Evolutionary conservation across 2,888 invertebrate genomes (phyloP), one percentile per base, ranked within the genome.

Genomic region (Drosophila birchii): DNA sequence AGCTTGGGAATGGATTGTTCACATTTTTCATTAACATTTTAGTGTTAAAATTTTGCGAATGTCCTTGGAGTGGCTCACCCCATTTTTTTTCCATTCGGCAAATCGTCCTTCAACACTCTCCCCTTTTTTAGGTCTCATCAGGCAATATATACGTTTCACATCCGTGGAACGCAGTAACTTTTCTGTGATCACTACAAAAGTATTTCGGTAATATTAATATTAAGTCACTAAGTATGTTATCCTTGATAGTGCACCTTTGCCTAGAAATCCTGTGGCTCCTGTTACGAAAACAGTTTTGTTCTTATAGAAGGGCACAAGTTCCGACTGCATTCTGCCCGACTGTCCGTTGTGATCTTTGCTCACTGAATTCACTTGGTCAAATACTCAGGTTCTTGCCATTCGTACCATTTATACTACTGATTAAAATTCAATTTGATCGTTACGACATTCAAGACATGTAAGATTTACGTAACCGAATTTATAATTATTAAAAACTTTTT

Each of bases 251-350:
- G 12, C 34, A 70, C 69, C 69, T 69, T 69, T 69, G 38, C 69
- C 69, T 6, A 70, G 14, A 11, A 69, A 58, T 69, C 69, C 69
- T n/a, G 70, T 70, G 29, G 70, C 69, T 18, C 69, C 69, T 3
- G 69, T 69, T 45, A 69, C 26, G 12, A 69, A 45, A 0, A 69
- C n/a, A 3, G 38, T 58, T 26, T 69, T 69, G 16, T 57, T 34
- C 39, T 53, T 58, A 14, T 70, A 70, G 18, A 70, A 70, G 11
- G 44, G 18, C 12, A 58, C 39, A 34, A 70, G 43, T 53, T 58
- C 70, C n/a, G 51, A 45, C 14, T 43, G 12, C 69, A 69, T 69
- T 49, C 20, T 67, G 53, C 8, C 3, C 34, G 23, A 44, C 11
- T n/a, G 29, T n/a, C n/a, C 18, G 32, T 32, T 49, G 29, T 2